A percentile compares a stretch with the other conserved stretches of the same genome.
Evolutionary conservation across 2,113 vertebrate species (phyloP).

Genomic region (Oreotrochilus melanogaster): DNA sequence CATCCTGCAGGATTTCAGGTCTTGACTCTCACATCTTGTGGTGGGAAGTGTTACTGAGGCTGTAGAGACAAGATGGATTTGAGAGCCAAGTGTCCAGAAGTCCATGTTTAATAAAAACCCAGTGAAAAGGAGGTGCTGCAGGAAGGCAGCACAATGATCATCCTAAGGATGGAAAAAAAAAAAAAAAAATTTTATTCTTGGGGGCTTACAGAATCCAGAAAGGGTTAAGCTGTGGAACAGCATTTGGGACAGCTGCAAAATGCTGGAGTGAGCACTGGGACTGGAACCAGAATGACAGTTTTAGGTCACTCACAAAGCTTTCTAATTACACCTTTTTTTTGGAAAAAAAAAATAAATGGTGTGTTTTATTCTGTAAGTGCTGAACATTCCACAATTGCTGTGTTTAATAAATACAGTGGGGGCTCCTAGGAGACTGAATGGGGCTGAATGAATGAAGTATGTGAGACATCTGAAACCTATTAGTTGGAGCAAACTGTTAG

Average conservation of each 20-base stretch:
- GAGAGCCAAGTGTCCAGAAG: constrained; percentile 29
- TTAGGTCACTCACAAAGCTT: constrained; percentile 42
- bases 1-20: neutral
- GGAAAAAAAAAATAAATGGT: neutral
- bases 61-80: neutral
- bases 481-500: constrained; percentile 81
- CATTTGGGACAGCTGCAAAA: neutral
- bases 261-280: constrained; percentile 2
- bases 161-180: neutral
- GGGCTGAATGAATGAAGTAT: constrained; percentile 85
- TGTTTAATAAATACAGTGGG: constrained; percentile 81
- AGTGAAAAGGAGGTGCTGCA: neutral
- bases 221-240: neutral
- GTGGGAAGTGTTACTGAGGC: constrained; percentile 7
- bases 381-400: constrained; percentile 73
- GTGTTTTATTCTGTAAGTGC: constrained; percentile 63
- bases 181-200: neutral
- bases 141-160: neutral
- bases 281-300: neutral
- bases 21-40: neutral
- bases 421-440: constrained; percentile 84
- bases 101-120: neutral
- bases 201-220: neutral
- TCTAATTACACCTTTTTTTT: neutral
- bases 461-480: constrained; percentile 87